A percentile compares a stretch with the other conserved stretches of the same genome.
These are phyloP conservation scores for Eudorcas thomsonii DNA, from an alignment of 2,113 vertebrate species.

Conservation along the genomic window DNA sequence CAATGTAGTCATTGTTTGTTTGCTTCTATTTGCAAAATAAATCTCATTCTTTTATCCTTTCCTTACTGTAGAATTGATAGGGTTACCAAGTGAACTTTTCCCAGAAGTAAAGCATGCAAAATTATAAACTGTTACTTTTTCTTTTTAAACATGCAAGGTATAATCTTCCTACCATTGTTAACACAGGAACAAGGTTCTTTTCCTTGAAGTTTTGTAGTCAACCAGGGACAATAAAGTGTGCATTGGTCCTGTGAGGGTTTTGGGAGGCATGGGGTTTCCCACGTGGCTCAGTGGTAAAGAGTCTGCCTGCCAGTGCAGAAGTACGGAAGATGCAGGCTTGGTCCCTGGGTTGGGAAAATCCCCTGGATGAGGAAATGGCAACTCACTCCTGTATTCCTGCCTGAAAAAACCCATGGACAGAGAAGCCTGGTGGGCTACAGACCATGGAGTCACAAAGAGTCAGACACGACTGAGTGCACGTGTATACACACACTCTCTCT, in stretches of 20 bases:
- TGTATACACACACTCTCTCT: accelerated
- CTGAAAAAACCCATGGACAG: neutral
- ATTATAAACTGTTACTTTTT: constrained; percentile 19
- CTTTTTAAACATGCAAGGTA: constrained; percentile 11
- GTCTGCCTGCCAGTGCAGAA: neutral
- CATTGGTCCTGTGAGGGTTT: neutral
- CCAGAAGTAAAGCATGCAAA: constrained; percentile 37
- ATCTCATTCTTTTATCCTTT: neutral
- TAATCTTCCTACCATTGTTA: neutral
- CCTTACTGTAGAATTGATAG: neutral
- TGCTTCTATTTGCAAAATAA: constrained; percentile 33
- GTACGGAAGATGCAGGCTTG: neutral
- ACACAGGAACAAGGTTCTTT: neutral
- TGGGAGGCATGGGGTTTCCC: neutral
- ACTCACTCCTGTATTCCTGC: neutral
- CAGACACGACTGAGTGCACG: neutral
- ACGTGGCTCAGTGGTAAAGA: neutral
- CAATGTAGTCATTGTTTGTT: neutral
- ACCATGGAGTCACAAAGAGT: neutral
- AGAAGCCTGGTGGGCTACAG: neutral
- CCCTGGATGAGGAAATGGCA: neutral
- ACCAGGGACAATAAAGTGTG: neutral
- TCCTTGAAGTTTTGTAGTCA: neutral
- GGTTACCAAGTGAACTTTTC: constrained; percentile 22
- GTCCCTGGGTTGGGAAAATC: neutral